Evolutionary conservation across 2,113 vertebrate species (phyloP), one percentile per base, ranked within the genome.

Genomic region (Periophthalmus modestus): DNA sequence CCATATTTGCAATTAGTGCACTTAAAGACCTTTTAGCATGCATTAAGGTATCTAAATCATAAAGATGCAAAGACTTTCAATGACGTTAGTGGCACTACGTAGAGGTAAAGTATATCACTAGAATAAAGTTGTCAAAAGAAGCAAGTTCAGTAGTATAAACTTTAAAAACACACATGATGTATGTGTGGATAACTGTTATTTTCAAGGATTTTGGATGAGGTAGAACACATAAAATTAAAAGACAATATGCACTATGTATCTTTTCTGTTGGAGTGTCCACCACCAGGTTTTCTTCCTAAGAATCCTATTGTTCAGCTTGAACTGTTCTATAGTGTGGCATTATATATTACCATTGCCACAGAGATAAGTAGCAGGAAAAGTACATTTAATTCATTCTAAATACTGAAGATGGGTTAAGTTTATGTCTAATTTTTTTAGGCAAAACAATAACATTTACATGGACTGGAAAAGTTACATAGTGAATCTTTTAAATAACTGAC

Each of bases 1-100:
- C 72, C 34, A 7, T 81, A 84, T 85, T 80, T 80, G 88, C 83
- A 88, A 86, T 89, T 85, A 86, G 82, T 75, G 85, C 83, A 82
- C 88, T 88, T 73, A 80, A 68, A 84, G 77, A 74, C 77, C 52
- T 83, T 87, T 88, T 80, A 85, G 74, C 74, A 63, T 77, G 65
- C 81, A 85, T 88, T 87, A 82, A 75, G 71, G 72, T 75, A 77
- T 83, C 79, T 68, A 72, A 87, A 79, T 69, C 72, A 79, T 74
- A 48, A 77, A 78, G 67, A 52, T 69, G 80, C 79, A 86, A 78
- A 81, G 67, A 63, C 72, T 69, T 81, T 72, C 82, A 84, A 75
- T 3, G 24, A 28, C 13, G 57, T 13, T 59, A 59, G 36, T 55
- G 75, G 43, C 55, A 74, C 55, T 46, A 57, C 55, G 57, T 33